Evolutionary conservation across 92 coral and sea anemone species (phyloP), one percentile per base, ranked within the genome.

Genomic region (Zoanthus gigantus): DNA sequence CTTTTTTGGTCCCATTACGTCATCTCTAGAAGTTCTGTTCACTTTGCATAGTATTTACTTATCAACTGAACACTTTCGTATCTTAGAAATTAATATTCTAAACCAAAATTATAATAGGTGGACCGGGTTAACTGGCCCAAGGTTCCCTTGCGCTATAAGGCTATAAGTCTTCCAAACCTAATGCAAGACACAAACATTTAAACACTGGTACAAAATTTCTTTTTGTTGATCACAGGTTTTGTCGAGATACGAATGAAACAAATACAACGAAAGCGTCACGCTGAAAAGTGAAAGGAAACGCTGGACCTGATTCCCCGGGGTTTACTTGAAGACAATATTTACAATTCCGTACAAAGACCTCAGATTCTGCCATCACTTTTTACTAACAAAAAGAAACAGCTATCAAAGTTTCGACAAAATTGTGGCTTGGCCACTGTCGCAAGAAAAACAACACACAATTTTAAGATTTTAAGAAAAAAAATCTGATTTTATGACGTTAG

Each of bases 381-480:
- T 54, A 54, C 58, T 66, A 44, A 79, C 72, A 79, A 79, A 12
- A 63, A 23, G 42, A 81, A 81, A 47, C 28, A 17, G 45, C 60
- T 61, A 9, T 79, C 84, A 42, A 79, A 32, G 71, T 79, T 37
- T 42, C 6, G 47, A 81, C 74, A 81, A 81, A 61, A 81, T 60
- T 28, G 85, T 63, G 76, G 85, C 85, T 81, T 81, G 85, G 85
- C 85, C 85, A 81, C 85, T 29, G 76, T 42, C 53, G 66, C 84
- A 79, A 65, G 75, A 81, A 30, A 63, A 54, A 46, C 32, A 32
- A 77, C 44, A 77, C 67, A 77, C 15, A 18, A 44, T 11, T 48
- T 76, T 12, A 6, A 58, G 48, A 81, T 42, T 37, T 37, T 37
- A 37, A 71, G 16, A 16, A 53, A 54, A 81, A 81, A 81, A 28